phyloP scores from a whole-genome alignment of 2,888 invertebrate genomes.

The Mimachlamys varia region DNA sequence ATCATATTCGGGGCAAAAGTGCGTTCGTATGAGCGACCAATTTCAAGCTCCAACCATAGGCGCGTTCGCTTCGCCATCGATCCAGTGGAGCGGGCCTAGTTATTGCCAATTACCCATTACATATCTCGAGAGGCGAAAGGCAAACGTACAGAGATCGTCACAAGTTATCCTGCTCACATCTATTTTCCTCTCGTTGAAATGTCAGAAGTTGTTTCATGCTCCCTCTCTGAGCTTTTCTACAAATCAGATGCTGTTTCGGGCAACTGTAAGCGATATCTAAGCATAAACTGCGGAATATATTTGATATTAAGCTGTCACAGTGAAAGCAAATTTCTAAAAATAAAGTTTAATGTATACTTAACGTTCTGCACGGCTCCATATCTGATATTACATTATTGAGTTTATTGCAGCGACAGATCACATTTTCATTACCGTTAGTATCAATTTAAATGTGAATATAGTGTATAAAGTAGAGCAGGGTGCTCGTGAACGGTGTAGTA shows the following conservation, averaged over 20 bases:
- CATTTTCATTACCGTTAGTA: no score
- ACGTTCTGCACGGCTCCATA: no score
- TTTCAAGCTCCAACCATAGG: constrained; percentile 7
- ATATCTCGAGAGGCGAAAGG: constrained; percentile 29
- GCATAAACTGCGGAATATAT: not conserved
- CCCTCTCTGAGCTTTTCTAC: not conserved
- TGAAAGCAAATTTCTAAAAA: not conserved
- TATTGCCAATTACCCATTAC: constrained; percentile 36
- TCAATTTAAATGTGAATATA: no score
- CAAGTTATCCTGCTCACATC: not conserved
- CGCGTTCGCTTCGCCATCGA: constrained; percentile 15
- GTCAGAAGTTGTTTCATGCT: not conserved
- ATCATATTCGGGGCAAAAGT: constrained; percentile 35
- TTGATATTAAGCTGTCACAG: no score
- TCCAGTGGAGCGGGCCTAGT: constrained; percentile 24
- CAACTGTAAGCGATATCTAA: not conserved
- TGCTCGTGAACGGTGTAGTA: no score
- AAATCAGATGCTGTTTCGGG: not conserved
- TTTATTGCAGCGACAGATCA: no score
- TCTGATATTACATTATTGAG: no score
- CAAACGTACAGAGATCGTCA: constrained; percentile 27
- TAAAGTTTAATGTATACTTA: not conserved
- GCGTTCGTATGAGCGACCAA: constrained; percentile 32
- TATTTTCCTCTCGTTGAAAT: constrained; percentile 22
- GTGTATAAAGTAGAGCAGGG: no score